A percentile compares a stretch with the other conserved stretches of the same genome.
These are phyloP conservation scores for Chymomyza caudatula DNA, from an alignment of 2,888 invertebrate species.

Conservation along the genomic window DNA sequence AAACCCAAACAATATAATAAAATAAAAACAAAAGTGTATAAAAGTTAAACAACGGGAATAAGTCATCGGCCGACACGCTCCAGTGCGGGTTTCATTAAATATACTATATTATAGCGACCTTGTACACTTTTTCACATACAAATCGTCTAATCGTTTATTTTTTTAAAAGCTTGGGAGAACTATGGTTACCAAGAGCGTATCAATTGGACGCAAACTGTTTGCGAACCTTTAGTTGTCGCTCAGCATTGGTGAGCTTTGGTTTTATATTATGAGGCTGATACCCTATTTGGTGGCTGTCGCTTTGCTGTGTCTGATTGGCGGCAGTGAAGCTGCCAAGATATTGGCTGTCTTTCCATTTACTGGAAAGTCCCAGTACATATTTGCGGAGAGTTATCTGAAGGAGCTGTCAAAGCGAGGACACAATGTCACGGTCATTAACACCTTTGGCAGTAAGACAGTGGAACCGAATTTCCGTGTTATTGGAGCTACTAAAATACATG, in stretches of 20 bases:
- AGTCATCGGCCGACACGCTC: conserved; percentile 29
- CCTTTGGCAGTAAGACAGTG: conserved; percentile 56
- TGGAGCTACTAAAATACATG: conserved; percentile 55
- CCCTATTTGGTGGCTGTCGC: neutral
- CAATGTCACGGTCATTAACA: conserved; percentile 75
- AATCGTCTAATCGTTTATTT: neutral
- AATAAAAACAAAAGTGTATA: neutral
- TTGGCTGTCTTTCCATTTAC: conserved; percentile 66
- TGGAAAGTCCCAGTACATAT: conserved; percentile 71
- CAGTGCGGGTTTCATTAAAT: neutral
- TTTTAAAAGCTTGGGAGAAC: neutral
- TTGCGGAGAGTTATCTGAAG: conserved; percentile 69
- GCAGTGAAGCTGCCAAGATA: conserved; percentile 41
- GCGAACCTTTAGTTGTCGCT: neutral
- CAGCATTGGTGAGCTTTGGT: conserved; percentile 1
- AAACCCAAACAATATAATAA: neutral
- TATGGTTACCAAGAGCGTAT: neutral
- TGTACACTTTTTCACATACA: neutral
- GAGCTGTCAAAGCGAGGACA: conserved; percentile 74
- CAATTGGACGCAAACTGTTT: conserved; percentile 27
- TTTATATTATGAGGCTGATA: conserved; percentile 26
- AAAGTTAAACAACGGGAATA: neutral
- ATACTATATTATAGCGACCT: neutral
- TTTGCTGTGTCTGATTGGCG: conserved; percentile 13
- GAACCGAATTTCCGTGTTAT: conserved; percentile 67